Base-by-base conservation (phyloP, 2,888 invertebrate genomes). In the Candidula unifasciata region DNA sequence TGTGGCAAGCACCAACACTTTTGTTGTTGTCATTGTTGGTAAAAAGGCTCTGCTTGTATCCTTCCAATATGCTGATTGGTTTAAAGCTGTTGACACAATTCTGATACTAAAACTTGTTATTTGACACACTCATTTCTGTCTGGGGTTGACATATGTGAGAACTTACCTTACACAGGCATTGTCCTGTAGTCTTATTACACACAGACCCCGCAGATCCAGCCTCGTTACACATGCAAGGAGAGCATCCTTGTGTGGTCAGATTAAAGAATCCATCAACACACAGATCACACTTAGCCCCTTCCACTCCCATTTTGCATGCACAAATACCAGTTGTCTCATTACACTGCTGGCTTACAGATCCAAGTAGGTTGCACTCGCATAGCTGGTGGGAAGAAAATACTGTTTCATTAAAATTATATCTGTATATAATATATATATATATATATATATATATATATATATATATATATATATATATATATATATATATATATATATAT, bases 241-340 rank as follows among this genome's bases (percentile, higher is more conserved):
- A 74, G 93, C 99, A 99, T 88, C 96, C 94, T 0, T 98, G 98
- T 94, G 96, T 37, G 68, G 77, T 27, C 86, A 89, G 98, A 87
- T 96, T 97, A 35, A 96, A 95, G 90, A 95, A 96, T 0, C 97
- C 96, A 0, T 95, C 94, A 0, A 96, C 96, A 93, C 99, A 99
- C 10, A 95, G 93, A 88, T 97, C 96, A 93, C 99, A 99, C 80
- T 95, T 95, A 24, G 73, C 74, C 24, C 92, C 92, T 35, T 60
- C 69, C 66, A 91, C 89, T 0, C 91, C 91, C 16, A 83, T 76
- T 76, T 88, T 88, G 85, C 91, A 91, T 16, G 71, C 16, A 82
- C 91, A 91, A 5, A 74, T 60, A 6, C 91, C 91, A 5, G 89
- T 87, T 13, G 87, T 87, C 10, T 44, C 35, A 85, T 91, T 88